Conservation (phyloP, 2,797 vertebrate species). For the Enteromius thamalakanensis region DNA sequence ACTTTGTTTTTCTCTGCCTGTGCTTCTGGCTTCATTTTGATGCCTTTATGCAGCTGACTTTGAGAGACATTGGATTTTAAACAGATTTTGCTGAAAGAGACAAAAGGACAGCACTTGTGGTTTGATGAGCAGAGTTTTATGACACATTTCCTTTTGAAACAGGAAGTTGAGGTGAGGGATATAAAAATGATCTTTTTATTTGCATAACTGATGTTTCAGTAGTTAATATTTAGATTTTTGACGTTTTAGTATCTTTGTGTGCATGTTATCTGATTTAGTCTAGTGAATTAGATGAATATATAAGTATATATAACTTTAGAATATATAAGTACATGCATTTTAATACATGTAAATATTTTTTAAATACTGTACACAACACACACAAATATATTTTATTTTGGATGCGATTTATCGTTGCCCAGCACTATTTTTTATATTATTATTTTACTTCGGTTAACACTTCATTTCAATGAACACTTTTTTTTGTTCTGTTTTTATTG, state of each 20-base stretch:
- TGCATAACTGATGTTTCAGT: background rate
- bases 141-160: background rate
- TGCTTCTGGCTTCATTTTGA: background rate
- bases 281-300: background rate
- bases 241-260: background rate
- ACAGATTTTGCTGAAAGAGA: background rate
- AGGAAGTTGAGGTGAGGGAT: background rate
- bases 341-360: no score
- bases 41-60: background rate
- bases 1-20: background rate
- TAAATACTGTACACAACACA: no score
- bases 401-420: no score
- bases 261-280: background rate
- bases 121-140: background rate
- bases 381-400: no score
- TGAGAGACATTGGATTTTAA: background rate
- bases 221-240: background rate
- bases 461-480: no score
- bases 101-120: background rate
- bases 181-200: background rate
- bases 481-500: background rate
- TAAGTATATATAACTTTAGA: no score
- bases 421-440: no score
- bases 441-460: no score
- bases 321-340: no score